Evolutionary conservation across 2,113 vertebrate species (phyloP).

Genomic region (Lampris megalopsis): DNA sequence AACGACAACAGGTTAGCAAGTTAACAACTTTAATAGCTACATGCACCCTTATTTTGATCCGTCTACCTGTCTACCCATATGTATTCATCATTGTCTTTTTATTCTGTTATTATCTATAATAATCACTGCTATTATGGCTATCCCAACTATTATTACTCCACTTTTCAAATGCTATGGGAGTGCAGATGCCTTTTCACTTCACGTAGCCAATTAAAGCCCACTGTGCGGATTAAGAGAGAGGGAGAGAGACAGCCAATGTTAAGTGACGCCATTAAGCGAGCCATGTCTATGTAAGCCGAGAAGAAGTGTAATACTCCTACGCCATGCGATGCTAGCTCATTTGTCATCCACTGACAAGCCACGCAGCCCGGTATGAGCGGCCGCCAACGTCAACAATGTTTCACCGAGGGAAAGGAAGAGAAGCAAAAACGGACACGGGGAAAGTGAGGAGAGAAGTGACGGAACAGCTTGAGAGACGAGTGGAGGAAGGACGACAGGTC

Average conservation of each 20-base stretch:
- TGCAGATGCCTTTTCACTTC: neutral
- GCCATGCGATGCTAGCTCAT: constrained; percentile 43
- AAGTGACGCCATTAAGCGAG: constrained; percentile 39
- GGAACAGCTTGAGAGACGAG: constrained; percentile 13
- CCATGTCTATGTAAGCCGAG: constrained; percentile 45
- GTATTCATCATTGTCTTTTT: too few species aligned
- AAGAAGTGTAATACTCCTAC: constrained; percentile 35
- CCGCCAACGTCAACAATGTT: constrained; percentile 66
- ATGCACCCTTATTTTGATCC: too few species aligned
- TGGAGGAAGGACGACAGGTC: constrained; percentile 26
- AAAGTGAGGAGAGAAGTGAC: constrained; percentile 65
- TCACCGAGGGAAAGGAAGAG: constrained; percentile 31
- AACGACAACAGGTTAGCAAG: neutral
- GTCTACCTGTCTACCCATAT: too few species aligned
- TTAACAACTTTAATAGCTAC: too few species aligned
- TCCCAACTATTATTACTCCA: too few species aligned
- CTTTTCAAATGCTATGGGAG: too few species aligned
- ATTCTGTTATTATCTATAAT: too few species aligned
- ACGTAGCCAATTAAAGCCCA: neutral
- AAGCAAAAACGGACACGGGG: constrained; percentile 45
- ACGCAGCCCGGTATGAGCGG: constrained; percentile 36
- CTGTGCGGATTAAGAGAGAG: constrained; percentile 15
- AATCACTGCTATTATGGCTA: too few species aligned
- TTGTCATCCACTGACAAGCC: constrained; percentile 72
- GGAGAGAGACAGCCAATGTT: constrained; percentile 12